A percentile compares a stretch with the other conserved stretches of the same genome.
These are phyloP conservation scores for Holacanthus passer DNA, from an alignment of 2,113 vertebrate genomes.

Conservation along the genomic window DNA sequence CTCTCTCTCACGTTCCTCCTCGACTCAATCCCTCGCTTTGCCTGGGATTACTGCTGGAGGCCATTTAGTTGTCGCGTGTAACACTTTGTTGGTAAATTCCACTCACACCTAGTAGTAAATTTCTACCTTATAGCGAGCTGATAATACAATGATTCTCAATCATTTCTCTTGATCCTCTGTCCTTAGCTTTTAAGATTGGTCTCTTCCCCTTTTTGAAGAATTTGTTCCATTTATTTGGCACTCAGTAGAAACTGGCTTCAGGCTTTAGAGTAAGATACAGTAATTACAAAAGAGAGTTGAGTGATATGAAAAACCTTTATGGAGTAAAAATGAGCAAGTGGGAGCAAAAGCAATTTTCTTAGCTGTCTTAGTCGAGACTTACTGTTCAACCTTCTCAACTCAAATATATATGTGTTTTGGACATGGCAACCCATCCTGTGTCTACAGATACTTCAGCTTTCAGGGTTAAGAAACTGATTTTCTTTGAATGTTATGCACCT, in stretches of 20 bases:
- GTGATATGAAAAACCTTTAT: not conserved
- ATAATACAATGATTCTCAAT: not conserved
- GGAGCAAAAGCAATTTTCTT: not conserved
- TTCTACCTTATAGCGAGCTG: not conserved
- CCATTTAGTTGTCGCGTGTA: slow-evolving; percentile 35
- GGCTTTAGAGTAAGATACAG: not conserved
- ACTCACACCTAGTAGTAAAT: not conserved
- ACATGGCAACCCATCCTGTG: not conserved
- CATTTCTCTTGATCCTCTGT: not conserved
- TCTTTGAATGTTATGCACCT: not conserved
- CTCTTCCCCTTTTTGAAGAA: too few relatives aligned
- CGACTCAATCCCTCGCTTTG: slow-evolving; percentile 20
- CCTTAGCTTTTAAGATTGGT: not conserved
- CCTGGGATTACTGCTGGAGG: slow-evolving; percentile 40
- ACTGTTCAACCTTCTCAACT: not conserved
- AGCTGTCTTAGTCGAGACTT: not conserved
- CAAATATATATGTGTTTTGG: not conserved
- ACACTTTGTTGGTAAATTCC: not conserved
- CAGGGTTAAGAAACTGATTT: not conserved
- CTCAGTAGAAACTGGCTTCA: not conserved
- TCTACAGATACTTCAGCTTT: not conserved
- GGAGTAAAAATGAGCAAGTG: not conserved
- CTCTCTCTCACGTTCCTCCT: slow-evolving; percentile 32
- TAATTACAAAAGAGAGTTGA: not conserved
- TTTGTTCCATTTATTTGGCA: not conserved